Evolutionary conservation across 2,888 invertebrate genomes (phyloP).

Genomic region (Drosophila barbarae): DNA sequence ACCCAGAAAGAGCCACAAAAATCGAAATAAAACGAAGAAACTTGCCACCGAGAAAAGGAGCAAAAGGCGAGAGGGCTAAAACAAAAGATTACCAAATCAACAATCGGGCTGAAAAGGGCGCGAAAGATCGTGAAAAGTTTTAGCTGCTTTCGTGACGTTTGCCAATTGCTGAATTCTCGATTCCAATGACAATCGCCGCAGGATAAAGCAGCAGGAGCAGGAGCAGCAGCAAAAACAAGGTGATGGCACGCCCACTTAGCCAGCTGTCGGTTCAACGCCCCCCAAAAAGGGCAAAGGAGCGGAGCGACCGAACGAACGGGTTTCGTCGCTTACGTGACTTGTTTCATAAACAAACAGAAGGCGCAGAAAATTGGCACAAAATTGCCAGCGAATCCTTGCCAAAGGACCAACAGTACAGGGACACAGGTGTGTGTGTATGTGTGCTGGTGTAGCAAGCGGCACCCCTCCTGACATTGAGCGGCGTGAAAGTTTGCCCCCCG

Average conservation of each 20-base stretch:
- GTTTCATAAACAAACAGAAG: conserved; percentile 72
- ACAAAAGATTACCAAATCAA: conserved; percentile 42
- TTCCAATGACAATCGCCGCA: conserved; percentile 55
- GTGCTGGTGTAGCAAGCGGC: not conserved
- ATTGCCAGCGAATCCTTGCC: conserved; percentile 63
- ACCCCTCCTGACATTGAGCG: conserved; percentile 58
- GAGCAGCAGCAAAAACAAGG: conserved; percentile 44
- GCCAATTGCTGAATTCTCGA: conserved; percentile 73
- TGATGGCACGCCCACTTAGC: conserved; percentile 69
- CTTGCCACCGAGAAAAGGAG: conserved; percentile 18
- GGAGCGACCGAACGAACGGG: conserved; percentile 40
- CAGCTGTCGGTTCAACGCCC: conserved; percentile 64
- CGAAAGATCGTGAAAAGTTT: conserved; percentile 42
- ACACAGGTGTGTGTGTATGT: conserved; percentile 6
- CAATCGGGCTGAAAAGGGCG: conserved; percentile 39
- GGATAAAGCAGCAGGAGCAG: conserved; percentile 7
- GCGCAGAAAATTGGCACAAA: conserved; percentile 66
- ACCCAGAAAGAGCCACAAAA: conserved; percentile 41
- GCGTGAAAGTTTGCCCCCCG: conserved; percentile 46
- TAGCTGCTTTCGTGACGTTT: conserved; percentile 64
- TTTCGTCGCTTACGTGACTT: conserved; percentile 69
- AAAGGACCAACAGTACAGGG: conserved; percentile 14
- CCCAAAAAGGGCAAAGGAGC: conserved; percentile 45
- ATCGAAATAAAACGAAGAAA: conserved; percentile 8
- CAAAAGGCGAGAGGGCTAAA: conserved; percentile 22